Conservation (phyloP, 2,888 invertebrate species). For the Stegana nigrithorax region DNA sequence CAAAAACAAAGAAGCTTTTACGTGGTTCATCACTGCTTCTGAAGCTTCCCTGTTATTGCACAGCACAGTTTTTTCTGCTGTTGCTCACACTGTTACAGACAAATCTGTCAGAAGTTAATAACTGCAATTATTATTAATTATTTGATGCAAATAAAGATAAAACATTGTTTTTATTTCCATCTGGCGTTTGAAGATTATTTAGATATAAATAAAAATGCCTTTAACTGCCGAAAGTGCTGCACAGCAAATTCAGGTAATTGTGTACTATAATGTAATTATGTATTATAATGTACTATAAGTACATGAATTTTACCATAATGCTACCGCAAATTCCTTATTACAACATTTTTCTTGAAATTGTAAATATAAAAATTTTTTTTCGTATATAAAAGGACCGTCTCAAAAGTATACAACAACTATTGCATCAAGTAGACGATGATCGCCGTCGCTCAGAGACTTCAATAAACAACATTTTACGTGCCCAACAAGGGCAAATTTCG, state of each 20-base stretch:
- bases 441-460: conserved; percentile 84
- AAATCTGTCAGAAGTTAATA: too few species aligned
- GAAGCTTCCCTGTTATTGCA: too few species aligned
- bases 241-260: conserved; percentile 73
- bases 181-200: too few species aligned
- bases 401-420: conserved; percentile 79
- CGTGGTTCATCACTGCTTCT: too few species aligned
- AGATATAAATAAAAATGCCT: conserved; percentile 74
- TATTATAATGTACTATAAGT: not conserved
- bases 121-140: too few species aligned
- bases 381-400: conserved; percentile 86
- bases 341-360: not conserved
- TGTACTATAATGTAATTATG: not conserved
- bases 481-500: conserved; percentile 74
- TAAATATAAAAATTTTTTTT: not conserved
- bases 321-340: too few species aligned
- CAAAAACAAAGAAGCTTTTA: too few species aligned
- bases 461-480: conserved; percentile 80
- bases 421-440: conserved; percentile 86
- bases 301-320: not conserved
- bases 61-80: too few species aligned
- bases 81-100: too few species aligned
- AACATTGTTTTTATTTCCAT: too few species aligned
- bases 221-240: conserved; percentile 83
- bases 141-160: too few species aligned